Percentiles rank a stretch among this genome's conserved stretches.
These are phyloP conservation scores for Drosophila murphyi DNA, from an alignment of 1,140 invertebrate genomes.

Conservation along the genomic window DNA sequence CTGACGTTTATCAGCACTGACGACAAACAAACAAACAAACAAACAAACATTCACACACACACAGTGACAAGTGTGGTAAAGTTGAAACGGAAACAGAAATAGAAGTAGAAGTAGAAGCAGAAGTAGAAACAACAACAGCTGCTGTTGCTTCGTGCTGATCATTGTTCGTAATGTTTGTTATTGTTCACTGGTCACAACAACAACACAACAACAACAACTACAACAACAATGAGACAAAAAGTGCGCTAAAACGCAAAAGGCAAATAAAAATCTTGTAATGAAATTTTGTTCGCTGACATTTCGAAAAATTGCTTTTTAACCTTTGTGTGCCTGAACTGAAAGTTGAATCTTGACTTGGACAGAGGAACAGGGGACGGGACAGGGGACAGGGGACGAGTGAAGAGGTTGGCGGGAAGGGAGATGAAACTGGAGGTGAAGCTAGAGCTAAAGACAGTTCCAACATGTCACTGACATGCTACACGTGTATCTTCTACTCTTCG, in stretches of 20 bases:
- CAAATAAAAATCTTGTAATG: conserved; percentile 80
- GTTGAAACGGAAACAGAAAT: conserved; percentile 30
- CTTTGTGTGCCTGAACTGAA: conserved; percentile 60
- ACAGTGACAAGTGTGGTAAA: conserved; percentile 13
- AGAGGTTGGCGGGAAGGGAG: too few relatives aligned
- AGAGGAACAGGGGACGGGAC: background rate
- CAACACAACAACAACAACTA: conserved; percentile 15
- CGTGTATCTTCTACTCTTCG: conserved; percentile 63
- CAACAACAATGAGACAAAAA: conserved; percentile 34
- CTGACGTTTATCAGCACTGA: conserved; percentile 27
- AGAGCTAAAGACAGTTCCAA: conserved; percentile 10
- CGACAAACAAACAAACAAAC: background rate
- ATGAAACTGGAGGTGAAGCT: background rate
- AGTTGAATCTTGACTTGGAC: conserved; percentile 12
- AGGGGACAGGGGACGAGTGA: too few relatives aligned
- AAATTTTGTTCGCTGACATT: conserved; percentile 82
- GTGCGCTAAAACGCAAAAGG: conserved; percentile 51
- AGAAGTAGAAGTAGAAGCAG: conserved; percentile 19
- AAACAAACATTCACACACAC: background rate
- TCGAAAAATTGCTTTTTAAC: conserved; percentile 83
- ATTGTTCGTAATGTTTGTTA: conserved; percentile 44
- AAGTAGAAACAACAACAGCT: conserved; percentile 27
- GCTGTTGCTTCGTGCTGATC: conserved; percentile 26
- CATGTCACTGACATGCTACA: conserved; percentile 74
- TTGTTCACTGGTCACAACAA: conserved; percentile 34